phyloP scores from a whole-genome alignment of 2,888 invertebrate genomes.

The Loripinus fragilis region DNA sequence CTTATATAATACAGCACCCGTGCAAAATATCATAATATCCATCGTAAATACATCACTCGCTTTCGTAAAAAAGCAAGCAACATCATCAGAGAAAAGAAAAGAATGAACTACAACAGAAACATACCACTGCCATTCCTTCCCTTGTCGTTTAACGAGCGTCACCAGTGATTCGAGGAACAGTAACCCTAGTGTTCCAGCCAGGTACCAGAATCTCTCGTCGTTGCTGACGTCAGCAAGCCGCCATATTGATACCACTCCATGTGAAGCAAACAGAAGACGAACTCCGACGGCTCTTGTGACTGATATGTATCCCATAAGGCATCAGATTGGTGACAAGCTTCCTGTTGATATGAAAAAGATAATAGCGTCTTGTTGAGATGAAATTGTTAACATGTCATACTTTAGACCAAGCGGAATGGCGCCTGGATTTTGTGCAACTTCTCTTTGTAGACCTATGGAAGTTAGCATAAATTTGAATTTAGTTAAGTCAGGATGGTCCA shows the following conservation, averaged over 20 bases:
- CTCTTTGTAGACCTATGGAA: too few relatives aligned
- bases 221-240: slow-evolving; percentile 92
- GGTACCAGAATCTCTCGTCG: slow-evolving; percentile 90
- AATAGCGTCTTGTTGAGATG: too few relatives aligned
- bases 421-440: too few relatives aligned
- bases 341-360: not conserved
- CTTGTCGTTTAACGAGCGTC: slow-evolving; percentile 94
- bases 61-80: too few relatives aligned
- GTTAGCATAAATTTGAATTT: too few relatives aligned
- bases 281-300: slow-evolving; percentile 81
- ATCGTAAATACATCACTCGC: too few relatives aligned
- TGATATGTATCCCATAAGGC: slow-evolving; percentile 75
- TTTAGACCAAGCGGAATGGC: too few relatives aligned
- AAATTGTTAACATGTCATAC: too few relatives aligned
- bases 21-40: too few relatives aligned
- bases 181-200: slow-evolving; percentile 92
- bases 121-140: slow-evolving; percentile 98
- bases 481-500: too few relatives aligned
- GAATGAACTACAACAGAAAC: slow-evolving; percentile 72
- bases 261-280: slow-evolving; percentile 86
- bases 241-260: slow-evolving; percentile 95
- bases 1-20: too few relatives aligned
- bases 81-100: too few relatives aligned
- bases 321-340: not conserved
- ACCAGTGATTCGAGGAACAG: slow-evolving; percentile 94